Evolutionary conservation across 35 echinoderm and acorn worm species (phyloP).

Genomic region (Holothuria glaberrima): DNA sequence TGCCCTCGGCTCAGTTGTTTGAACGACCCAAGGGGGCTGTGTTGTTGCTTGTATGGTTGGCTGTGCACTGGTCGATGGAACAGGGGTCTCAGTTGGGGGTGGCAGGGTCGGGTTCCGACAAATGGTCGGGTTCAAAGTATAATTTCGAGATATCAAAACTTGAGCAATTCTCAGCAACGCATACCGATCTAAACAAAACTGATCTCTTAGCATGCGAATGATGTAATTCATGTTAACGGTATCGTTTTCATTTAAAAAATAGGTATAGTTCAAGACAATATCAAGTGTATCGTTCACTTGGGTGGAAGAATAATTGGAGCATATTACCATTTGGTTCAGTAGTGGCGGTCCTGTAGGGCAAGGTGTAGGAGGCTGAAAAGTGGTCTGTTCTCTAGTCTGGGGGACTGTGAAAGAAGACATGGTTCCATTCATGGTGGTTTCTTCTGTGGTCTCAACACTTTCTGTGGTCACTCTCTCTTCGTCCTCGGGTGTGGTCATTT

Average conservation of each 20-base stretch:
- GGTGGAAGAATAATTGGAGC: background rate
- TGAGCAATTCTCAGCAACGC: conserved; percentile 49
- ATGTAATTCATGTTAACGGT: conserved; percentile 60
- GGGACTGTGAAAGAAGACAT: background rate
- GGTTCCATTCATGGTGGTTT: background rate
- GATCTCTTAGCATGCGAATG: conserved; percentile 37
- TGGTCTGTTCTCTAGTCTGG: background rate
- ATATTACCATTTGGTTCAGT: conserved; percentile 1
- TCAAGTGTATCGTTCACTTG: conserved; percentile 43
- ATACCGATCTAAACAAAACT: conserved; percentile 51
- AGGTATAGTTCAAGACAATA: conserved; percentile 62
- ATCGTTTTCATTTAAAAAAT: conserved; percentile 54
- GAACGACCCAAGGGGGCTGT: conserved; percentile 63
- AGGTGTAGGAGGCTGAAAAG: conserved; percentile 4
- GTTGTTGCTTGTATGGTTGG: conserved; percentile 60
- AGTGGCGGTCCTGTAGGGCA: conserved; percentile 27
- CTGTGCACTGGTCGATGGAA: conserved; percentile 38
- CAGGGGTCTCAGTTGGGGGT: conserved; percentile 26
- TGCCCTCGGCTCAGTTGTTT: conserved; percentile 76
- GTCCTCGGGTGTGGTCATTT: conserved; percentile 6
- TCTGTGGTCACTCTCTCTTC: background rate
- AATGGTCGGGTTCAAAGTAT: conserved; percentile 48
- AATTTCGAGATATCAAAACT: conserved; percentile 55
- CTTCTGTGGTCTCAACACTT: background rate
- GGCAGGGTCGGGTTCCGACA: conserved; percentile 59